Evolutionary conservation across 2,113 vertebrate species (phyloP), one percentile per base, ranked within the genome.

Genomic region (Chionis minor): DNA sequence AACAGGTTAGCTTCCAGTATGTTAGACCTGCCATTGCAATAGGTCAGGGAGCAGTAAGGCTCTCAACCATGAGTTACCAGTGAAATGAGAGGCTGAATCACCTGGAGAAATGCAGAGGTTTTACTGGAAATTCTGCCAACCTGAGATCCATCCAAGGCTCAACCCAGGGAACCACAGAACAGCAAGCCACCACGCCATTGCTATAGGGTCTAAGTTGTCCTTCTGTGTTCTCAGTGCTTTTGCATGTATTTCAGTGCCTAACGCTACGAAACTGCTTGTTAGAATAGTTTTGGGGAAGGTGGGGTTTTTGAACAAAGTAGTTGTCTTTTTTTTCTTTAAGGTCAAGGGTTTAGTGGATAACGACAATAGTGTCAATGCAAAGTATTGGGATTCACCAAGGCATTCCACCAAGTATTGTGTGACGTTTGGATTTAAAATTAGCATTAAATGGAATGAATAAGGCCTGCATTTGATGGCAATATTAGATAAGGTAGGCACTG

Each of bases 381-480:
- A 79, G 40, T 38, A 30, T 2, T 92, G 70, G 81, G 81, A 84
- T 89, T 89, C 70, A 66, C 55, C 54, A 54, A 81, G 80, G 56
- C n/a, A 38, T 79, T 72, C 77, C 87, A 90, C 40, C 22, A 15
- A 87, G 69, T 33, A 71, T 75, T 94, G 86, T 95, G 73, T 78
- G 94, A 85, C 88, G 91, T 73, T 84, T 9, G 77, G 66, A 38
- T 52, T 84, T 93, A 71, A 89, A 85, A 91, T 87, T 65, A 96
- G 62, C 90, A 88, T 96, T 45, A 84, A 89, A 55, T 61, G 52
- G 52, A 52, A 81, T 67, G 61, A 91, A 90, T 91, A 35, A 87
- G 78, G 74, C 40, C 65, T 82, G 82, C 14, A 61, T 95, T 82
- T 69, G 94, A 92, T 96, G 87, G 45, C 94, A 96, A 91, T 96